Base-by-base conservation (phyloP, 2,113 vertebrate species). In the Pseudopipra pipra region DNA sequence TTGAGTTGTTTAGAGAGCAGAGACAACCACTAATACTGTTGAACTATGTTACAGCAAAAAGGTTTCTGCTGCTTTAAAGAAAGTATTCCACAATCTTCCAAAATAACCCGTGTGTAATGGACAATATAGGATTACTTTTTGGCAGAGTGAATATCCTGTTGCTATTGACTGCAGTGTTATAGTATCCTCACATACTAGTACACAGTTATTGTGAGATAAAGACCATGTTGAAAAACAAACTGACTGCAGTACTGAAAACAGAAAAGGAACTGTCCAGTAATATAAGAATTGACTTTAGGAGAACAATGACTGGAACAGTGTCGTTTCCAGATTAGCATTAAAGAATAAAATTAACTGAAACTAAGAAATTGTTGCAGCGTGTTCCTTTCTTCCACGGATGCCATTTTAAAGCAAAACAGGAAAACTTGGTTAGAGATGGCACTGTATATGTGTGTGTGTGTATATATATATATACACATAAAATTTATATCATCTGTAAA, bases 121-220 rank as follows among this genome's bases (percentile, higher is more conserved):
- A 70, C 79, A 95, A 70, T 94, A 87, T 71, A 93, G 78, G 85
- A 94, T 96, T 97, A 94, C 95, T 77, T 93, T 93, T 47, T 96
- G 94, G 85, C 95, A 74, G 74, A 43, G 39, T 24, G 13, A 90
- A 59, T 95, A 95, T 91, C 93, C 93, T 94, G 85, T 86, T 93
- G 87, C 92, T 96, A 70, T 90, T 96, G 95, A 91, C 71, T 86
- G 90, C 91, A 77, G 39, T 35, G 85, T 89, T 77, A 96, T 61
- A 88, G 67, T 88, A 94, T 83, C 95, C 87, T 84, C 93, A 89
- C 75, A 77, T 16, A 77, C 59, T 23, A 77, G 78, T 58, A 83
- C 44, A 84, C 56, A 84, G 75, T 66, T 95, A 77, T 90, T 88
- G 95, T 59, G 67, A 90, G 95, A 93, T 94, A 96, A 96, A 96